Base-by-base conservation (phyloP, 2,888 invertebrate genomes). In the Drosophila mimica region DNA sequence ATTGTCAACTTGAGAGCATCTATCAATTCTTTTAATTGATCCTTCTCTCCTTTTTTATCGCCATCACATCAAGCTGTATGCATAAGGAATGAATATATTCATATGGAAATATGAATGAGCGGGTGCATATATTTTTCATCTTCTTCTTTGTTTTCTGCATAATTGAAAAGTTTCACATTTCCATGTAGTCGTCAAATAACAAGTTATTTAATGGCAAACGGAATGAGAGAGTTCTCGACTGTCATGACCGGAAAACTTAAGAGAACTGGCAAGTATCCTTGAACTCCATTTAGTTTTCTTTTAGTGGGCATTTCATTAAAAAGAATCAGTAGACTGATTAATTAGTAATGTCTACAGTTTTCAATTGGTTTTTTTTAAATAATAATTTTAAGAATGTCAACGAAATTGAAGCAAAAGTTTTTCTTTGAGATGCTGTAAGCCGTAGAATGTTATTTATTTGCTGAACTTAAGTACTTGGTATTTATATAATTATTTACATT, bases 1-100 rank as follows among this genome's bases (percentile, higher is more conserved):
- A 82, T 82, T 84, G 82, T 81, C 82, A 82, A 81, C 81, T 83
- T 58, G 79, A 81, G 76, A 77, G 82, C 77, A 82, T 82, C 80
- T 82, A 83, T 82, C 81, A 81, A 82, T 82, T 84, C 77, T 80
- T 81, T 82, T 83, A 83, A 83, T 82, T 82, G 83, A 82, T 82
- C 79, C 84, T 80, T 82, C 72, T 67, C 65, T 64, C 30, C 58
- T 25, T 28, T 69, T 73, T 73, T 57, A 61, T 52, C 71, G 43
- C 40, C 48, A 56, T 59, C 71, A 63, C 34, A 52, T 58, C 20
- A 4, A 28, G 13, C 40, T 30, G 28, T 51, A 13, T 33, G 63
- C 61, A 71, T 46, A 70, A 68, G 59, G 49, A 69, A 79, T 63
- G 67, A 48, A 68, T 80, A 59, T 65, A 80, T 76, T 70, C 77